Conservation (phyloP, 2,113 vertebrate species). For the Sceloporus tristichus region DNA sequence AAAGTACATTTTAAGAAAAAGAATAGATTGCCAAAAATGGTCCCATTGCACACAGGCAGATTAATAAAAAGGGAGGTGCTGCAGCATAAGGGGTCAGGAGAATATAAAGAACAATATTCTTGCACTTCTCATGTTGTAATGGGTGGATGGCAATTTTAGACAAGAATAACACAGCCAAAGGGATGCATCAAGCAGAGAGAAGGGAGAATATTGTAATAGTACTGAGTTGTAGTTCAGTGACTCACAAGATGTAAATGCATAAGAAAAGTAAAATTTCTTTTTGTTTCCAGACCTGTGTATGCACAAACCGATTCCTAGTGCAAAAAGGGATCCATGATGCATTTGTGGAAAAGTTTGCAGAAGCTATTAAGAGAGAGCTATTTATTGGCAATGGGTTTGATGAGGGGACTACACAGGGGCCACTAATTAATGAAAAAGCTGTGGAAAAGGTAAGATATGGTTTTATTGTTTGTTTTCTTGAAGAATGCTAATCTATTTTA, state of each 20-base stretch:
- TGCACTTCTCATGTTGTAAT: background rate
- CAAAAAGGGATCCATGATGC: conserved; percentile 89
- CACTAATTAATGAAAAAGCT: conserved; percentile 91
- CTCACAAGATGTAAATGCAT: background rate
- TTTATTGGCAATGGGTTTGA: conserved; percentile 89
- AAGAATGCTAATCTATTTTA: background rate
- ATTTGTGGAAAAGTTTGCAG: conserved; percentile 87
- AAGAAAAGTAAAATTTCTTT: background rate
- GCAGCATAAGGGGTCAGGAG: background rate
- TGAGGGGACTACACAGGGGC: conserved; percentile 90
- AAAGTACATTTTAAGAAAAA: too few relatives aligned
- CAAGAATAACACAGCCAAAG: background rate
- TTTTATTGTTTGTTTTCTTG: background rate
- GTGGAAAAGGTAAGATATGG: conserved; percentile 87
- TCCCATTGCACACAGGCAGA: background rate
- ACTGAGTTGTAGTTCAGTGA: background rate
- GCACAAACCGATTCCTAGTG: conserved; percentile 94
- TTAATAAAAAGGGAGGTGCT: background rate
- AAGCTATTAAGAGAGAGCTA: conserved; percentile 86
- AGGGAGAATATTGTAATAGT: background rate
- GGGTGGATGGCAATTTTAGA: background rate
- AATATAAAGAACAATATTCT: background rate
- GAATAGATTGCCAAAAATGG: too few relatives aligned
- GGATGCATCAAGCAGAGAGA: background rate
- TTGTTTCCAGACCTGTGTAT: conserved; percentile 90